A percentile compares a stretch with the other conserved stretches of the same genome.
Conservation (phyloP, 2,888 invertebrate genomes). For the Drosophila birchii region DNA sequence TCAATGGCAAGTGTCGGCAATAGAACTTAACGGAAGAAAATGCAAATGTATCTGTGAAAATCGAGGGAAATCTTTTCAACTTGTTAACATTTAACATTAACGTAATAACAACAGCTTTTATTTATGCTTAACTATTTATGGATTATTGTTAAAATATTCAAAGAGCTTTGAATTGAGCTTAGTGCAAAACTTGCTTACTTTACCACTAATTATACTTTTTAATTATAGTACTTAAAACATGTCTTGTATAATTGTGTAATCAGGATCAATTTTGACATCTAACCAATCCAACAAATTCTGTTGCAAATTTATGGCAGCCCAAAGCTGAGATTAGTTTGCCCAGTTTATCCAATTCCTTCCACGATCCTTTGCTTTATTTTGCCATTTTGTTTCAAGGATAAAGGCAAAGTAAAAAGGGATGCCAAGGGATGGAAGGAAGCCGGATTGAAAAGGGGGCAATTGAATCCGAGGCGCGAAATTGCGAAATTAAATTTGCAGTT, state of each 20-base stretch:
- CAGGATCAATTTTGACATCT: background rate
- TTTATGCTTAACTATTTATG: background rate
- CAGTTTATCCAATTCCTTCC: conserved; percentile 15
- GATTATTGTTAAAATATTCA: too few species aligned
- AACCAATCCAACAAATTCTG: conserved; percentile 57
- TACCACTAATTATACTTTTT: background rate
- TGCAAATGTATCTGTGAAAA: conserved; percentile 8
- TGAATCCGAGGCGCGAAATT: conserved; percentile 69
- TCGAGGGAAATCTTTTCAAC: background rate
- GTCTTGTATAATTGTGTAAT: background rate
- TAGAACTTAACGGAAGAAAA: background rate
- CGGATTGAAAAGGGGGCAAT: conserved; percentile 15
- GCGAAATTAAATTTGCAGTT: conserved; percentile 79
- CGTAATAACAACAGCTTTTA: background rate
- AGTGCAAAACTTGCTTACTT: too few species aligned
- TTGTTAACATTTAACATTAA: too few species aligned
- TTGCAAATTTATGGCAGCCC: conserved; percentile 63
- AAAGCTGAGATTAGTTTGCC: conserved; percentile 51
- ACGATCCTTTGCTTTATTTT: conserved; percentile 9
- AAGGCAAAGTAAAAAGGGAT: conserved; percentile 4
- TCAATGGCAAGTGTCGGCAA: conserved; percentile 34
- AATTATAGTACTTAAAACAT: background rate
- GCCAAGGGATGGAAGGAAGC: conserved; percentile 22
- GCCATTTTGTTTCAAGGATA: conserved; percentile 55
- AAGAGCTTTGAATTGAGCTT: too few species aligned